Base-by-base conservation (phyloP, 2,888 invertebrate species). In the Orchesella flavescens region DNA sequence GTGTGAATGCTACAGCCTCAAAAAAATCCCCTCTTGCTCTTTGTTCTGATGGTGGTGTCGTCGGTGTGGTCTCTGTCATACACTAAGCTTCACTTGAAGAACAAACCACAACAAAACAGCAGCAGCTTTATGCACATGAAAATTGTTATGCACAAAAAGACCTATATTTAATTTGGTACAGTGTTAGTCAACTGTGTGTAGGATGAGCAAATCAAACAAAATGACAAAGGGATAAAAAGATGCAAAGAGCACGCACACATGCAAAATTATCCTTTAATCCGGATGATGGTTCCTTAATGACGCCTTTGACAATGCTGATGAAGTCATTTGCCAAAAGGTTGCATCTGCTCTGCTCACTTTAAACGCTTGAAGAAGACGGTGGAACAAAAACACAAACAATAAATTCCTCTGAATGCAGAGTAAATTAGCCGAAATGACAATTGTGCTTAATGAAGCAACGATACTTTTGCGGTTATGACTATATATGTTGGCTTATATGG, bases 341-440 rank as follows among this genome's bases (percentile, higher is more conserved):
- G 71, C n/a, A 71, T 24, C 13, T 68, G 21, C 46, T 34, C 10
- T 66, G n/a, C 46, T 34, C 46, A 43, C 46, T 12, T 66, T 46
- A 68, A 34, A 19, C 21, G 19, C 34, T 44, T 68, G 1, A 10
- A 7, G 1, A 10, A 7, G 23, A 24, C 7, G 4, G 49, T 12
- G n/a, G n/a, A 49, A 12, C 49, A 49, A 49, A 55, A 21, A 43
- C n/a, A 7, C 15, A 61, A 74, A 75, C 46, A 75, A 75, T 75
- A 57, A 34, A 19, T 61, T 73, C 44, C 59, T 55, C 55, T 15
- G 55, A 57, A 57, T 72, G 17, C 24, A 12, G 9, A 15, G n/a
- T 23, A 74, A 74, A 46, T 55, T 53, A 75, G 34, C 75, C 24
- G 75, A 65, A 73, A 75, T 75, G 65, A 49, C 75, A 75, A 75